Evolutionary conservation across 1,140 invertebrate genomes (phyloP).

Genomic region (Drosophila lini): DNA sequence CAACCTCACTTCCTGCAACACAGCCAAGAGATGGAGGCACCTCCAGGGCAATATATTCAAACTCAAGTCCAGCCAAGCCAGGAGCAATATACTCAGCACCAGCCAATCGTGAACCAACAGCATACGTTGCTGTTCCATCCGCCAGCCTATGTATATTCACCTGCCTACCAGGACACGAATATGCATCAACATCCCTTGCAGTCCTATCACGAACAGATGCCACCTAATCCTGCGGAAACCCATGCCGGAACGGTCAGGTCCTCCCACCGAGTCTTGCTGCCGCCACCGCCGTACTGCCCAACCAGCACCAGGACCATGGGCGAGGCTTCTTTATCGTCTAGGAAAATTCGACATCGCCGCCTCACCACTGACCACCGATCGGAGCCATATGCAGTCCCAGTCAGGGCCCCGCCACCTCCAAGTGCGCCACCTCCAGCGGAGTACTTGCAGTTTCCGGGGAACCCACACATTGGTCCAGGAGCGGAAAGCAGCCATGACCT

Average conservation of each 20-base stretch:
- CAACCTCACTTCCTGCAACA: conserved; percentile 20
- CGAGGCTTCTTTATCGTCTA: background rate
- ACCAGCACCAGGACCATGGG: background rate
- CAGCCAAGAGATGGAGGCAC: background rate
- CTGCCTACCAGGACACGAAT: conserved; percentile 9
- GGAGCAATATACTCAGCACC: background rate
- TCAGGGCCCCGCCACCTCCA: background rate
- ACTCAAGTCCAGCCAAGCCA: background rate
- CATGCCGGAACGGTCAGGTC: background rate
- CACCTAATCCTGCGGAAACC: conserved; percentile 7
- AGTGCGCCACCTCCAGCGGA: background rate
- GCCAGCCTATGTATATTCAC: conserved; percentile 11
- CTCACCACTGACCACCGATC: background rate
- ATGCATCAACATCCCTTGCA: conserved; percentile 34
- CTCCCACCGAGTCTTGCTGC: background rate
- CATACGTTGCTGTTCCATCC: conserved; percentile 10
- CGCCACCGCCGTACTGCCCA: conserved; percentile 10
- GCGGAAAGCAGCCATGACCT: conserved; percentile 1
- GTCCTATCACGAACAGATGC: conserved; percentile 41
- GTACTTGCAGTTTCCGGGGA: background rate
- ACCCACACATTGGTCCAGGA: background rate
- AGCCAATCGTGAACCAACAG: background rate
- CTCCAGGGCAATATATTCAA: background rate
- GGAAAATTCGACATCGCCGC: conserved; percentile 8
- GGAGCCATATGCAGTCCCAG: conserved; percentile 8